These are phyloP conservation scores for Bruchidius siliquastri DNA, from an alignment of 2,888 invertebrate species.

Conservation along the genomic window DNA sequence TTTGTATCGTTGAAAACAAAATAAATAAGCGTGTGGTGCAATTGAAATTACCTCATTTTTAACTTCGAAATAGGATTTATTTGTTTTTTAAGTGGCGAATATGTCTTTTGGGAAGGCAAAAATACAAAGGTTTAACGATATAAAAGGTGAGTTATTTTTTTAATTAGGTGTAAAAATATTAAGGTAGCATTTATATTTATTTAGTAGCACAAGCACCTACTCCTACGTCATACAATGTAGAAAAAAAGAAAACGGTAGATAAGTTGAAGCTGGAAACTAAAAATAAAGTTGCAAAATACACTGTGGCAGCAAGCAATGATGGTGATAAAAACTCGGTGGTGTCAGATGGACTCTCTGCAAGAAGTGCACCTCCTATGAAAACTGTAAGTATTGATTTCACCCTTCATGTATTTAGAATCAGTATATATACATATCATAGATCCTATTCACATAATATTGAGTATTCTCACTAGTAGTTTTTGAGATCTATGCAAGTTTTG, in stretches of 20 bases:
- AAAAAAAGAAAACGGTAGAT: background rate
- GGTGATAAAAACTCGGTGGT: slow-evolving; percentile 29
- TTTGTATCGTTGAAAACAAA: background rate
- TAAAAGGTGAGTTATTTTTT: slow-evolving; percentile 46
- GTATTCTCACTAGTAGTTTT: no score
- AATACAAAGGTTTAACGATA: slow-evolving; percentile 54
- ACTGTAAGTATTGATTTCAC: slow-evolving; percentile 14
- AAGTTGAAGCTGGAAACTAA: slow-evolving; percentile 37
- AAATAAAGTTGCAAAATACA: slow-evolving; percentile 26
- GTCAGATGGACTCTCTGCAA: slow-evolving; percentile 17
- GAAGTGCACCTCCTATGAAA: slow-evolving; percentile 20
- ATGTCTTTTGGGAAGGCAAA: slow-evolving; percentile 52
- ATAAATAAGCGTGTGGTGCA: background rate
- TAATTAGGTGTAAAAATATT: background rate
- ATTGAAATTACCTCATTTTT: slow-evolving; percentile 1
- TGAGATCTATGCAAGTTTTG: no score
- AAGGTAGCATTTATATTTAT: slow-evolving; percentile 5
- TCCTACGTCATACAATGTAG: background rate
- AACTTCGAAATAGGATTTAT: background rate
- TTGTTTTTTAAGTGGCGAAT: background rate
- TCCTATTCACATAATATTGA: no score
- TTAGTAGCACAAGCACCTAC: background rate
- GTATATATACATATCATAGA: no score
- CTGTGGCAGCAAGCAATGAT: slow-evolving; percentile 12
- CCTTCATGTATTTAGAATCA: no score